These are phyloP conservation scores for Coptodon bakossiorum DNA, from an alignment of 2,113 vertebrate species.

Conservation along the genomic window DNA sequence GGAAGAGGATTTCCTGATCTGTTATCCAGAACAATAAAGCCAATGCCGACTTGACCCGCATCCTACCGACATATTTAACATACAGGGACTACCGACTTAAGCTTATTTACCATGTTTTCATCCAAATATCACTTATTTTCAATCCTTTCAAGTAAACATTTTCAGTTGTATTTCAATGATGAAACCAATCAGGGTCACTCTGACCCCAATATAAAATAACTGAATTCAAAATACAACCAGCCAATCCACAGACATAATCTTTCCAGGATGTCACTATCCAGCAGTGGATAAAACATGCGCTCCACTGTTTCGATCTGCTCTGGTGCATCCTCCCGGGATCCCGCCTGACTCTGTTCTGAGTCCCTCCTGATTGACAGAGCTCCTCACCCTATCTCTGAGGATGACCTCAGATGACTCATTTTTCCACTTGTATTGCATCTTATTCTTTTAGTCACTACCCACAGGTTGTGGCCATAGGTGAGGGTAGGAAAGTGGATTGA, in stretches of 20 bases:
- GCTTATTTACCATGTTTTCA: not conserved
- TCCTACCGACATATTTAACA: not conserved
- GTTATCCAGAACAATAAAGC: not conserved
- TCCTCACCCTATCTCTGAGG: not conserved
- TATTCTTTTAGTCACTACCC: not conserved
- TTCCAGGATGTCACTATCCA: not conserved
- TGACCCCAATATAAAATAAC: not conserved
- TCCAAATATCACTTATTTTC: not conserved
- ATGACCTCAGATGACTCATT: not conserved
- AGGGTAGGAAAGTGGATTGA: not conserved
- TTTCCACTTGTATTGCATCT: not conserved
- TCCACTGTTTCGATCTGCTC: not conserved
- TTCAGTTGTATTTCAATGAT: not conserved
- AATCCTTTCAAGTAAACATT: not conserved
- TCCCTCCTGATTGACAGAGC: not conserved
- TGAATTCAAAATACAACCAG: not conserved
- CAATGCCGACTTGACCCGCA: not conserved
- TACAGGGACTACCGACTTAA: not conserved
- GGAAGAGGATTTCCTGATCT: not conserved
- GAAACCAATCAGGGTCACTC: not conserved
- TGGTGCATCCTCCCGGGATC: not conserved
- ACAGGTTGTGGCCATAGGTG: not conserved
- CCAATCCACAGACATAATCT: not conserved
- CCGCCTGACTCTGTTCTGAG: not conserved
- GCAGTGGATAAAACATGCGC: not conserved